phyloP scores from a whole-genome alignment of 2,797 vertebrate species.

The Borostomias antarcticus region DNA sequence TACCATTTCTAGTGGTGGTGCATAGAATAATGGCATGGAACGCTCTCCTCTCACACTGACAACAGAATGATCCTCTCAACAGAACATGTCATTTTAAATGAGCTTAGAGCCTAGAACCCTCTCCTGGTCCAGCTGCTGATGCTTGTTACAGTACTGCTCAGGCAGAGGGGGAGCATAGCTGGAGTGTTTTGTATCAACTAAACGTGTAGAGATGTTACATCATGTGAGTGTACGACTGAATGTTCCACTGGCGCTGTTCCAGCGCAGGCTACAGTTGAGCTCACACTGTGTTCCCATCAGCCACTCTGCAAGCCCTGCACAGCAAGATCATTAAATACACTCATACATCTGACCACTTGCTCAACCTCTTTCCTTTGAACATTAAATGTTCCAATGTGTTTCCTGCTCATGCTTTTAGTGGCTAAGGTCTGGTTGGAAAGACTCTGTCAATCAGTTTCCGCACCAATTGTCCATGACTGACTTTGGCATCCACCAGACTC shows the following conservation, averaged over 20 bases:
- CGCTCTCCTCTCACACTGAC: slow-evolving; percentile 1
- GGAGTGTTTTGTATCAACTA: not conserved
- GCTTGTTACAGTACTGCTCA: not conserved
- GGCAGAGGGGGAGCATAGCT: not conserved
- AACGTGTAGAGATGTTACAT: not conserved
- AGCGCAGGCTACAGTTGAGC: not conserved
- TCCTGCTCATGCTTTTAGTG: slow-evolving; percentile 5
- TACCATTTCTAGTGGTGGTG: not conserved
- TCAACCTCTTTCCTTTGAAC: slow-evolving; percentile 2
- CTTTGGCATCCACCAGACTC: not conserved
- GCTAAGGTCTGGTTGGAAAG: not conserved
- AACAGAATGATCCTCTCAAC: slow-evolving; percentile 2
- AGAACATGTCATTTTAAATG: slow-evolving; percentile 3
- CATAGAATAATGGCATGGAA: slow-evolving; percentile 5
- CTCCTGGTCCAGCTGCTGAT: not conserved
- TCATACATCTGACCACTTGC: not conserved
- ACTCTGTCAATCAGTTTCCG: slow-evolving; percentile 9
- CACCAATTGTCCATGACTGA: not conserved
- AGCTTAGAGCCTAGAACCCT: not conserved
- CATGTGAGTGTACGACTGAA: too few relatives aligned
- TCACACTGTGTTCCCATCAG: not conserved
- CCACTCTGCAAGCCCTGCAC: not conserved
- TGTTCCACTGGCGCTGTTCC: not conserved
- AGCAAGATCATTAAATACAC: not conserved
- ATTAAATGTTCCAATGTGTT: slow-evolving; percentile 37